These are phyloP conservation scores for Ciona savignyi DNA, from an alignment of 23 tunicate genomes.

Conservation along the genomic window DNA sequence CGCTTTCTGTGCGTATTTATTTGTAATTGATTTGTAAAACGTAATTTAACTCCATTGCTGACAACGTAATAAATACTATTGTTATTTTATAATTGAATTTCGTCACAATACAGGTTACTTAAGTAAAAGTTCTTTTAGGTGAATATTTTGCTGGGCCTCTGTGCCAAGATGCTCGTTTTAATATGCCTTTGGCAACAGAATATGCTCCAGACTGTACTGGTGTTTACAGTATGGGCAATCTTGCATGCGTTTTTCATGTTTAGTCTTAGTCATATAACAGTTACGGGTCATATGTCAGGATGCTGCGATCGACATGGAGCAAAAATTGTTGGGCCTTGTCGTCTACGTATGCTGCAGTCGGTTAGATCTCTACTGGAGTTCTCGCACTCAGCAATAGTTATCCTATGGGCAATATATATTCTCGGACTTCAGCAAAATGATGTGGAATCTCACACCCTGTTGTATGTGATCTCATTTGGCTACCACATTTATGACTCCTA, in stretches of 20 bases:
- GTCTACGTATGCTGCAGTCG: conserved; percentile 24
- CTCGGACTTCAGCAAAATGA: conserved; percentile 22
- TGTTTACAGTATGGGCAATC: conserved; percentile 39
- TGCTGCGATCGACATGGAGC: conserved; percentile 30
- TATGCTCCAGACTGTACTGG: conserved; percentile 23
- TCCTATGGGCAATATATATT: conserved; percentile 32
- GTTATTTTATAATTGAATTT: background rate
- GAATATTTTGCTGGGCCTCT: no score
- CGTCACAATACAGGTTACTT: background rate
- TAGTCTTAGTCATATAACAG: conserved; percentile 35
- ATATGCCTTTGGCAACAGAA: conserved; percentile 66
- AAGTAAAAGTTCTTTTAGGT: background rate
- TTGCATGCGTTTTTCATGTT: conserved; percentile 43
- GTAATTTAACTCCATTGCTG: background rate
- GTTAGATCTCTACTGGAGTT: conserved; percentile 45
- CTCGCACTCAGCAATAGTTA: conserved; percentile 29
- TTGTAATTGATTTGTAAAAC: no score
- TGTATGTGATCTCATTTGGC: conserved; percentile 46
- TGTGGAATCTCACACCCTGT: conserved; percentile 62
- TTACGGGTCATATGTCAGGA: conserved; percentile 46
- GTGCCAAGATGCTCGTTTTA: conserved; percentile 66
- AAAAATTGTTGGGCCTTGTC: conserved; percentile 22
- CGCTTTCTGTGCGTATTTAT: no score
- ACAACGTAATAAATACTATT: background rate
- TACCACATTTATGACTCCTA: conserved; percentile 38